Conservation (phyloP, 2,888 invertebrate genomes). For the Caenorhabditis parvicauda region DNA sequence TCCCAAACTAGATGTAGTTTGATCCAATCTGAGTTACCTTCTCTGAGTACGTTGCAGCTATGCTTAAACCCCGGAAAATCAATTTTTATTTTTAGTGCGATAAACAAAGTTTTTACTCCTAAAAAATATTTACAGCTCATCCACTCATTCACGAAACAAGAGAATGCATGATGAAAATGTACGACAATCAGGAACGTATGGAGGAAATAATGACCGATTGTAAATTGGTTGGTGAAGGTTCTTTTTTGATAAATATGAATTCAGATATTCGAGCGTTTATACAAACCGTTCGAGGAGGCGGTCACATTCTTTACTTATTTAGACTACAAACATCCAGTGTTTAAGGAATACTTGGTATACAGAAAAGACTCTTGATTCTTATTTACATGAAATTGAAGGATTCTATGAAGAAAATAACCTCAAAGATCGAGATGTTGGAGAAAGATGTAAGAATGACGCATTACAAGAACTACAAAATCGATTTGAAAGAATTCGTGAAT, state of each 20-base stretch:
- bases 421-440: slow-evolving; percentile 15
- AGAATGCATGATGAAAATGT: slow-evolving; percentile 30
- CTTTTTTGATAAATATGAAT: neutral
- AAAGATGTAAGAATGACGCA: slow-evolving; percentile 31
- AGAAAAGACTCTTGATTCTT: no score
- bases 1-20: no score
- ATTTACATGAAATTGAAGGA: neutral
- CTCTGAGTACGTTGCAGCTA: no score
- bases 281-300: slow-evolving; percentile 33
- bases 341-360: no score
- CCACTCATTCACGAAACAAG: slow-evolving; percentile 23
- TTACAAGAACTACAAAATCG: slow-evolving; percentile 43
- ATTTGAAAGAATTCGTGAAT: slow-evolving; percentile 37
- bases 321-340: neutral
- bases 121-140: slow-evolving; percentile 14
- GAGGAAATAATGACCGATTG: slow-evolving; percentile 28
- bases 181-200: slow-evolving; percentile 23
- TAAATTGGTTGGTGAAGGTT: neutral
- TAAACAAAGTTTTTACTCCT: slow-evolving; percentile 2
- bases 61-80: no score
- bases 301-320: slow-evolving; percentile 14
- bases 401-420: slow-evolving; percentile 12
- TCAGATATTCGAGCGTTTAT: slow-evolving; percentile 37
- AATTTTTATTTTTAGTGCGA: slow-evolving; percentile 9
- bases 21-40: no score